Evolutionary conservation across 2,113 vertebrate genomes (phyloP), one percentile per base, ranked within the genome.

Genomic region (Neopipo cinnamomea): DNA sequence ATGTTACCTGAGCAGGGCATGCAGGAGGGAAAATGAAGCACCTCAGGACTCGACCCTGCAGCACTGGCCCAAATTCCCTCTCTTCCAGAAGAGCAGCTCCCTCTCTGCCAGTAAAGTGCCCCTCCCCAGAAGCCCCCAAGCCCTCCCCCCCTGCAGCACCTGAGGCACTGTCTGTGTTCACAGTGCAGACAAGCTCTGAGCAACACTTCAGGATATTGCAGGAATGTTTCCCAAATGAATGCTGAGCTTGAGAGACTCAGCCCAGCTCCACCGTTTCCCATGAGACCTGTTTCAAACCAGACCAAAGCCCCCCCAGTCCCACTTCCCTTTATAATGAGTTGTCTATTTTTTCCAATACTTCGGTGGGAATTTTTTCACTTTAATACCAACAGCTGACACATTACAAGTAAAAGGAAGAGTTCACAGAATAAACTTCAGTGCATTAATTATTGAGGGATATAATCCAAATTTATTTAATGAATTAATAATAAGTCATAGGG

Each of bases 381-480:
- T 92, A 94, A 92, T 87, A 71, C 86, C 70, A 55, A 71, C 73
- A 81, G 82, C 62, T 85, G 81, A 93, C 90, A 83, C 24, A 15
- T 80, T 91, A 81, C 94, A 94, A 85, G 53, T 93, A 78, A 92
- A 96, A 97, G 73, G 88, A 93, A 97, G 91, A 95, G 88, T 81
- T 86, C 93, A 86, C 93, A 71, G 74, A 95, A 89, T 95, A 97
- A 96, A 96, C 72, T 93, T 95, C 93, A 93, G 73, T 59, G 53
- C 96, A 98, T 99, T 98, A 99, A 99, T 98, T 98, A 99, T 98
- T 98, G 98, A 99, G 97, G 90, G 95, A 93, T 67, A 97, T 97
- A 97, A 98, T 96, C 98, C 97, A 98, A 98, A 98, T 98, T 98
- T 98, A 98, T 98, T 98, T 98, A 98, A 99, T 99, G 98, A 98